Conservation (phyloP, 2,888 invertebrate species). For the Lasius platythorax region DNA sequence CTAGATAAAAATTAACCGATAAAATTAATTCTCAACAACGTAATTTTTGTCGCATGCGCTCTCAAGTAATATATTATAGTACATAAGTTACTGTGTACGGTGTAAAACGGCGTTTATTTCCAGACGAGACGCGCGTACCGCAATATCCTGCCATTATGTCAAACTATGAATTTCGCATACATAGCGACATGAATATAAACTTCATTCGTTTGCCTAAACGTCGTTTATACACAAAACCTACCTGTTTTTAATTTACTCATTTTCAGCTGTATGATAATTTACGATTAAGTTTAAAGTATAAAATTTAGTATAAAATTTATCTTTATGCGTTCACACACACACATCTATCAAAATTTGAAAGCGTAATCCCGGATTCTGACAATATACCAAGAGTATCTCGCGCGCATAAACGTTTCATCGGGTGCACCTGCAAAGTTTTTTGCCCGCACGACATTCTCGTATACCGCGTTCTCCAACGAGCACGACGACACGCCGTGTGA, state of each 20-base stretch:
- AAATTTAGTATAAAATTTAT: constrained; percentile 6
- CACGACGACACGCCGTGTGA: constrained; percentile 42
- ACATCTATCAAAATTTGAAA: neutral
- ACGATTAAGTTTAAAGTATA: neutral
- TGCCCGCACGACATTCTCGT: constrained; percentile 7
- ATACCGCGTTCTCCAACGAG: constrained; percentile 27
- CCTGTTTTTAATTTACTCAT: neutral
- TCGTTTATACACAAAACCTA: neutral
- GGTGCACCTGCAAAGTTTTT: constrained; percentile 25
- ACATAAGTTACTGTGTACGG: constrained; percentile 30
- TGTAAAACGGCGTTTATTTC: constrained; percentile 12
- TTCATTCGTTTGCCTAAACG: neutral
- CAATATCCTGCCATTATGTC: constrained; percentile 22
- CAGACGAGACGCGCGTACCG: neutral
- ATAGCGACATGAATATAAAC: neutral
- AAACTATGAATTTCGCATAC: constrained; percentile 1
- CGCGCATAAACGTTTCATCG: constrained; percentile 12
- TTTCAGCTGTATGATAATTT: neutral
- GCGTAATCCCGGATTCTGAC: neutral
- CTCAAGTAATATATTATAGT: constrained; percentile 38
- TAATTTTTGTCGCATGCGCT: constrained; percentile 55
- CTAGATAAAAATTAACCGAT: constrained; percentile 68
- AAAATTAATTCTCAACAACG: constrained; percentile 35
- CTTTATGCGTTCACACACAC: neutral
- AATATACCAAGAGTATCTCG: constrained; percentile 26